phyloP scores from a whole-genome alignment of 1,140 invertebrate genomes.

The Micrasema minimum region DNA sequence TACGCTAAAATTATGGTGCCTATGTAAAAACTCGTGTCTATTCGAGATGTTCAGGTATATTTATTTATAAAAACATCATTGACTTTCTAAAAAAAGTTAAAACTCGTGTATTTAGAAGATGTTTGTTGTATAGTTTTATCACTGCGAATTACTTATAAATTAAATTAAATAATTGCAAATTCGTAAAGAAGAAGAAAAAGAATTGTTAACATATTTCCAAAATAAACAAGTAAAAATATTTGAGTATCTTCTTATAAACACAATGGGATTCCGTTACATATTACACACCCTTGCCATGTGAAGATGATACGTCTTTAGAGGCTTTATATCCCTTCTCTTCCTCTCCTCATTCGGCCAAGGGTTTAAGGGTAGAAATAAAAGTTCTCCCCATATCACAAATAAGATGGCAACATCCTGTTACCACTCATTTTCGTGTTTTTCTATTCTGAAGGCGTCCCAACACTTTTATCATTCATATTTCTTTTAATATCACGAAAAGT shows the following conservation, averaged over 20 bases:
- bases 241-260: not conserved
- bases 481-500: conserved; percentile 12
- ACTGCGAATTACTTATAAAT: too few relatives aligned
- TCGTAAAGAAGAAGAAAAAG: too few relatives aligned
- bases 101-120: too few relatives aligned
- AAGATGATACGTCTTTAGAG: conserved; percentile 3
- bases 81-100: too few relatives aligned
- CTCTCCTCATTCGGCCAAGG: conserved; percentile 8
- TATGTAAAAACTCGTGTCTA: too few relatives aligned
- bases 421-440: conserved; percentile 30
- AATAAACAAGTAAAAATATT: too few relatives aligned
- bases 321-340: conserved; percentile 4
- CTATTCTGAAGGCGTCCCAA: conserved; percentile 9
- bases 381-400: conserved; percentile 49
- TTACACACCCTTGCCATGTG: not conserved
- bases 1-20: too few relatives aligned
- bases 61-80: too few relatives aligned
- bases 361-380: conserved; percentile 45
- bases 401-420: conserved; percentile 47
- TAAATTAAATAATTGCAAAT: too few relatives aligned
- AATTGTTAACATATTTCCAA: too few relatives aligned
- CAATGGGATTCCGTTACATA: not conserved
- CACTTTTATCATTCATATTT: conserved; percentile 25
- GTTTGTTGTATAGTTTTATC: too few relatives aligned
- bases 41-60: too few relatives aligned